Conservation (phyloP, 37 sponge, comb jelly and placozoan species). For the Axinella damicornis region DNA sequence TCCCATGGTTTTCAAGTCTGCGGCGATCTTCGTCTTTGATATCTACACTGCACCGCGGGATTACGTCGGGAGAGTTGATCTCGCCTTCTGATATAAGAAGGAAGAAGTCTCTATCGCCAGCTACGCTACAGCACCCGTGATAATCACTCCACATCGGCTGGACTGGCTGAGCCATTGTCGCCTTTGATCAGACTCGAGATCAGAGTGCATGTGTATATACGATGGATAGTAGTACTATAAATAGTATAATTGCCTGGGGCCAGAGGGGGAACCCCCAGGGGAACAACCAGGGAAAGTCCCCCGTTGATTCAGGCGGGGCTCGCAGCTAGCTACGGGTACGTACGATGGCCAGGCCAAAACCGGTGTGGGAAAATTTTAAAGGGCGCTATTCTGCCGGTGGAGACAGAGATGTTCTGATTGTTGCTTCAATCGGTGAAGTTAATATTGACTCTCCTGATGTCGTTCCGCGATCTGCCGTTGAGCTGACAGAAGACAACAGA, state of each 20-base stretch:
- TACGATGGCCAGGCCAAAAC: too few relatives aligned
- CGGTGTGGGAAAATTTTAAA: not conserved
- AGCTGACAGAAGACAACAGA: constrained; percentile 2
- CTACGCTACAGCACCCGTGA: not conserved
- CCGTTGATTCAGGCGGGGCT: too few relatives aligned
- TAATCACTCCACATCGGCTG: too few relatives aligned
- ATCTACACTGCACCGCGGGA: not conserved
- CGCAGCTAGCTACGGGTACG: too few relatives aligned
- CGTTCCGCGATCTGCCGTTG: not conserved
- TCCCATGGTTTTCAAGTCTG: not conserved
- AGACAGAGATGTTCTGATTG: not conserved
- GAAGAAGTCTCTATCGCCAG: not conserved
- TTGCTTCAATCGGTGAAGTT: not conserved
- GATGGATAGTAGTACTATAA: too few relatives aligned
- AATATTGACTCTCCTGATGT: not conserved
- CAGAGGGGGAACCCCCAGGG: too few relatives aligned
- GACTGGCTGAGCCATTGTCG: too few relatives aligned
- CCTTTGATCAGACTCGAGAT: too few relatives aligned
- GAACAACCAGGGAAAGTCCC: too few relatives aligned
- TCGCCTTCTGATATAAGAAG: not conserved
- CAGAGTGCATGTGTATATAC: too few relatives aligned
- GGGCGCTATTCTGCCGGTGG: not conserved
- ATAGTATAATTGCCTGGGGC: too few relatives aligned
- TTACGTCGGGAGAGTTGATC: not conserved
- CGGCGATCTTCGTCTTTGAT: not conserved